phyloP scores from a whole-genome alignment of 2,113 vertebrate genomes.

The Echinops telfairi region DNA sequence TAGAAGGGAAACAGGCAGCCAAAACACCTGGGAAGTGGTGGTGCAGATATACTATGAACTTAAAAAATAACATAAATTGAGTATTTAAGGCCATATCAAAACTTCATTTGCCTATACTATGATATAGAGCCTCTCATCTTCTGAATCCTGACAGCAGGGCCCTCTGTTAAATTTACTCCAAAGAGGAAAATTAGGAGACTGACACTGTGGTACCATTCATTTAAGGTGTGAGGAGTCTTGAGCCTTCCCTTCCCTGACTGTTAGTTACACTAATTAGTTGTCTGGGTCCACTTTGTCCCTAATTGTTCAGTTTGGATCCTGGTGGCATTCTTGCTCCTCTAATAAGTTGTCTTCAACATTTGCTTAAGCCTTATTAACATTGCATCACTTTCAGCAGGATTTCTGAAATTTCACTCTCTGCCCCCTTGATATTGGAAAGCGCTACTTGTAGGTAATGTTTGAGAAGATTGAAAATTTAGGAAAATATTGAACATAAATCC shows the following conservation, averaged over 20 bases:
- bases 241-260: conserved; percentile 43
- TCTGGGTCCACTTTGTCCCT: neutral
- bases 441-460: neutral
- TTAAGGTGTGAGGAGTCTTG: conserved; percentile 30
- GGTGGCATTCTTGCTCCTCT: conserved; percentile 47
- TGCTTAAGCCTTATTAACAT: neutral
- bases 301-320: conserved; percentile 4
- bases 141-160: neutral
- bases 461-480: conserved; percentile 40
- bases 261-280: conserved; percentile 50
- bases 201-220: neutral
- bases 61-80: conserved; percentile 44
- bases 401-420: neutral
- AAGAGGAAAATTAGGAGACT: neutral
- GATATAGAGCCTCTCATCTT: neutral
- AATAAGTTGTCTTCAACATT: neutral
- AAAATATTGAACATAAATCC: conserved; percentile 48
- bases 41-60: neutral
- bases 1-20: conserved; percentile 6
- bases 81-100: conserved; percentile 3
- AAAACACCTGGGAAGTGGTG: neutral
- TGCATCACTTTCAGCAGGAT: conserved; percentile 23
- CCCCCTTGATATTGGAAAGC: neutral
- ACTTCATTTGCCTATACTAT: conserved; percentile 15
- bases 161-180: neutral